These are phyloP conservation scores for Meghimatium bilineatum DNA, from an alignment of 2,888 invertebrate species.

Conservation along the genomic window DNA sequence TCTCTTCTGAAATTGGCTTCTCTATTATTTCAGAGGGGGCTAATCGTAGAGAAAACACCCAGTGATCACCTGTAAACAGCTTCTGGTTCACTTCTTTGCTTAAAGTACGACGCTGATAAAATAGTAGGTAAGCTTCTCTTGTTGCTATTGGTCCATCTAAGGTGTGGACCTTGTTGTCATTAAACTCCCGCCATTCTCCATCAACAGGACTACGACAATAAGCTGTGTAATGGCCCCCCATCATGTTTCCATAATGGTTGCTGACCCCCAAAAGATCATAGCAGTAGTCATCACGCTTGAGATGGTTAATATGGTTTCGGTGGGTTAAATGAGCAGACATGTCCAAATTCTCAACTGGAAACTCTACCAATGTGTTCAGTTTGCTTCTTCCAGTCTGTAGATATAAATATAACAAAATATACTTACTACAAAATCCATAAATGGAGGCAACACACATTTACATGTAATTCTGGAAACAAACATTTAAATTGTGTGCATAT, in stretches of 20 bases:
- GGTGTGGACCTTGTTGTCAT: constrained; percentile 91
- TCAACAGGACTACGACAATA: constrained; percentile 96
- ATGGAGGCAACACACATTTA: not conserved
- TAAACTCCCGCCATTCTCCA: constrained; percentile 95
- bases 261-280: constrained; percentile 96
- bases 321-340: constrained; percentile 90
- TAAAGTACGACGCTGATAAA: constrained; percentile 83
- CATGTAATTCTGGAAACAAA: too few species aligned
- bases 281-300: constrained; percentile 78
- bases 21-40: constrained; percentile 27
- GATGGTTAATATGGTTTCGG: constrained; percentile 8
- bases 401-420: not conserved
- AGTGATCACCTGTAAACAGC: constrained; percentile 61
- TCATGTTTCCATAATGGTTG: constrained; percentile 94
- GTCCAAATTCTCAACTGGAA: constrained; percentile 92
- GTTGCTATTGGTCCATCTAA: constrained; percentile 88
- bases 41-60: constrained; percentile 59
- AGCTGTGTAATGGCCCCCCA: constrained; percentile 97
- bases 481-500: too few species aligned
- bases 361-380: constrained; percentile 94
- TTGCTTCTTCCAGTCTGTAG: constrained; percentile 87
- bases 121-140: constrained; percentile 94
- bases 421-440: too few species aligned
- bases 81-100: constrained; percentile 57
- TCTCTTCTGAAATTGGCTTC: not conserved